phyloP scores from a whole-genome alignment of 2,888 invertebrate genomes.

The Anorthoa munda region DNA sequence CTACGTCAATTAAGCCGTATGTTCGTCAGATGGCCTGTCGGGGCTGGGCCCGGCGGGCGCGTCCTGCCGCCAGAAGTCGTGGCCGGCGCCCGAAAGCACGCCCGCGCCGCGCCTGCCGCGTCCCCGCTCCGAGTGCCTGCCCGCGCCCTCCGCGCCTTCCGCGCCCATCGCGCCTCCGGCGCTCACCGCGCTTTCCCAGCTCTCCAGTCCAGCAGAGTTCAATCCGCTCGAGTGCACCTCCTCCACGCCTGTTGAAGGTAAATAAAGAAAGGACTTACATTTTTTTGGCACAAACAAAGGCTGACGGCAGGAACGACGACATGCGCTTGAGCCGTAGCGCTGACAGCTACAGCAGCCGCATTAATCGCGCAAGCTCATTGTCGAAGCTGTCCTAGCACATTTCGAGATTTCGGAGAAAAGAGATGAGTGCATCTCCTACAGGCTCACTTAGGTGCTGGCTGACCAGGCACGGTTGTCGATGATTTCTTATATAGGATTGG shows the following conservation, averaged over 20 bases:
- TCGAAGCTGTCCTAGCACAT: too few species aligned
- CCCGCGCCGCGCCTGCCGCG: conserved; percentile 77
- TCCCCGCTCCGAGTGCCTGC: conserved; percentile 67
- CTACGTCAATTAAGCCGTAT: not conserved
- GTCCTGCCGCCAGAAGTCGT: conserved; percentile 85
- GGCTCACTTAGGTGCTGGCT: too few species aligned
- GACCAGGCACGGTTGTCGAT: too few species aligned
- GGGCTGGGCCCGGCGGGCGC: conserved; percentile 78
- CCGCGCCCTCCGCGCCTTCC: conserved; percentile 3
- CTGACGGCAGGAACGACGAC: too few species aligned
- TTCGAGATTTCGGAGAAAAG: too few species aligned
- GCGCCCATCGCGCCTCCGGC: conserved; percentile 64
- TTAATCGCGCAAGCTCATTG: too few species aligned
- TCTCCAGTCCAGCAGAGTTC: conserved; percentile 32
- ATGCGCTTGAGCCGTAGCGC: too few species aligned
- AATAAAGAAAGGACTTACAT: not conserved
- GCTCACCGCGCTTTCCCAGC: not conserved
- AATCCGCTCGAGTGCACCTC: conserved; percentile 54
- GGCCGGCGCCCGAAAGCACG: conserved; percentile 78
- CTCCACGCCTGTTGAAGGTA: conserved; percentile 68
- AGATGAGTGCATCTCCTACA: too few species aligned
- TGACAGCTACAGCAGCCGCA: too few species aligned
- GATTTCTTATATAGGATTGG: too few species aligned
- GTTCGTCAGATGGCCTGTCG: conserved; percentile 51
- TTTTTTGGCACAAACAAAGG: too few species aligned